A percentile compares a stretch with the other conserved stretches of the same genome.
These are phyloP conservation scores for Paracentrotus lividus DNA, from an alignment of 53 echinoderm and acorn worm genomes.

Conservation along the genomic window DNA sequence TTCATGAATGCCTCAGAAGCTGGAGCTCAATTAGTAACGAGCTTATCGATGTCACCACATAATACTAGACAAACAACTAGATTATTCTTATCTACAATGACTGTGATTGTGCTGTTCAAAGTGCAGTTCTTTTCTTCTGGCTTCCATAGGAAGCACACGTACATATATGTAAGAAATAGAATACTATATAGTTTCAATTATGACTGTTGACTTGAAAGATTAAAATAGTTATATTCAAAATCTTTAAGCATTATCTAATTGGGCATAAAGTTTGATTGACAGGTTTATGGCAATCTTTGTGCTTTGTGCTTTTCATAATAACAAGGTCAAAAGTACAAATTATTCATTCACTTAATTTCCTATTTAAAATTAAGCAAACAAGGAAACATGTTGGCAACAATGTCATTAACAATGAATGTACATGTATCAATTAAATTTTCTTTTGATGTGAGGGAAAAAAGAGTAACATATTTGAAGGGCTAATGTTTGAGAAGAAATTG, in stretches of 20 bases:
- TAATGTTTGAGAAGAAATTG: no score
- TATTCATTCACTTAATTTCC: not conserved
- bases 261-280: not conserved
- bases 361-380: no score
- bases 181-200: no score
- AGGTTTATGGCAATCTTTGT: not conserved
- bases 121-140: not conserved
- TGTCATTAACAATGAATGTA: no score
- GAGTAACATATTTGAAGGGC: no score
- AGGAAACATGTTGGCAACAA: no score
- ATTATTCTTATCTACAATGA: constrained; percentile 22
- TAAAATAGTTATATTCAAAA: not conserved
- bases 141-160: not conserved
- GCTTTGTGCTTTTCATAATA: not conserved
- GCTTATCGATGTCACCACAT: not conserved
- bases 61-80: constrained; percentile 19
- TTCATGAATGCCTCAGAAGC: not conserved
- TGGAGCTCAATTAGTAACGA: not conserved
- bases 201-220: not conserved
- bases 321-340: not conserved
- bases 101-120: constrained; percentile 20
- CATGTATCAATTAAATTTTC: no score
- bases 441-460: no score
- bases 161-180: no score
- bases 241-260: not conserved